Percentiles rank a stretch among this genome's conserved stretches.
phyloP scores from a whole-genome alignment of 2,113 vertebrate species.

The Thalassoma bifasciatum region DNA sequence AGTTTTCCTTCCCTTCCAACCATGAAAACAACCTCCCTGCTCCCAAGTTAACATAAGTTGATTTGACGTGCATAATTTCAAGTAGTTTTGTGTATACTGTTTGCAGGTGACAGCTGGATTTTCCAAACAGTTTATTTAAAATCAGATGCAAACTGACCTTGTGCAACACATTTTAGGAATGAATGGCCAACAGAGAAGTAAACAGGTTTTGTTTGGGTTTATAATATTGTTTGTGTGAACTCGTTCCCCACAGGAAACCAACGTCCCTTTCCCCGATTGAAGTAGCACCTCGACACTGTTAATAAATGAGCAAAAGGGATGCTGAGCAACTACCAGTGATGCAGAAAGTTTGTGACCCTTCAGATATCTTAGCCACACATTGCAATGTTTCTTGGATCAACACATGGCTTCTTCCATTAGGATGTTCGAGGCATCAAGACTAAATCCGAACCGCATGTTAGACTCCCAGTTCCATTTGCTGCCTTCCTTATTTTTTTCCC shows the following conservation, averaged over 20 bases:
- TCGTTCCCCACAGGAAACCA: slow-evolving; percentile 23
- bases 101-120: slow-evolving; percentile 51
- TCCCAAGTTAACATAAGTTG: slow-evolving; percentile 36
- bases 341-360: slow-evolving; percentile 17
- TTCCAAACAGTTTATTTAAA: slow-evolving; percentile 63
- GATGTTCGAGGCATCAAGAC: slow-evolving; percentile 63
- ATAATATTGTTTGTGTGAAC: slow-evolving; percentile 41
- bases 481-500: slow-evolving; percentile 60
- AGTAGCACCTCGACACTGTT: slow-evolving; percentile 18
- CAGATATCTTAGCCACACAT: slow-evolving; percentile 41
- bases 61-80: slow-evolving; percentile 42
- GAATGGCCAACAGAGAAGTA: slow-evolving; percentile 7
- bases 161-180: slow-evolving; percentile 11
- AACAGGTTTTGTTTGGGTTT: slow-evolving; percentile 38
- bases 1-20: slow-evolving; percentile 20
- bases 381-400: slow-evolving; percentile 41
- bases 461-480: slow-evolving; percentile 52
- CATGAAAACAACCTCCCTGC: slow-evolving; percentile 33
- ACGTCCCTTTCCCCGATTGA: neutral
- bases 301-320: slow-evolving; percentile 31
- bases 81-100: slow-evolving; percentile 32
- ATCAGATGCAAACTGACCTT: slow-evolving; percentile 23
- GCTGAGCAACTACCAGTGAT: slow-evolving; percentile 3
- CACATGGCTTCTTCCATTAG: slow-evolving; percentile 49
- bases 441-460: slow-evolving; percentile 72